These are phyloP conservation scores for Pristiophorus japonicus DNA, from an alignment of 2,113 vertebrate species.

Conservation along the genomic window DNA sequence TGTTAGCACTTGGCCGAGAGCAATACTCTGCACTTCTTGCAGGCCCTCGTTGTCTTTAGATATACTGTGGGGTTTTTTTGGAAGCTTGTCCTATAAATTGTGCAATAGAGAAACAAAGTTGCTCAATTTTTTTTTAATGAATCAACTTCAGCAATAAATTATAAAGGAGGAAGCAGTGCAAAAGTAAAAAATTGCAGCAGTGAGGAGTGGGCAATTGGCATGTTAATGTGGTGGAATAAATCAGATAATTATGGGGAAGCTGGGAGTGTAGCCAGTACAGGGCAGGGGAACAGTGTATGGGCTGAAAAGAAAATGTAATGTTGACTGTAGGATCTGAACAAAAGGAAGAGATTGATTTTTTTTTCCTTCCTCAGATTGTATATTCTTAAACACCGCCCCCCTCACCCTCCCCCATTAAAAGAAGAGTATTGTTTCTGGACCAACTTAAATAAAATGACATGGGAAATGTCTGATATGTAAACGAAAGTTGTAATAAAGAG, in stretches of 20 bases:
- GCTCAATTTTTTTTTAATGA: not conserved
- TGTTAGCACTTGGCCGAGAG: not conserved
- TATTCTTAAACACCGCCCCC: not conserved
- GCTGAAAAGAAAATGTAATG: constrained; percentile 23
- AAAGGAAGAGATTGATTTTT: constrained; percentile 4
- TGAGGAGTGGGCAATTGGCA: constrained; percentile 8
- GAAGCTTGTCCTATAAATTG: not conserved
- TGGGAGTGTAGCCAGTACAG: constrained; percentile 10
- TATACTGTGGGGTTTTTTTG: not conserved
- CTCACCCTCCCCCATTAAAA: not conserved
- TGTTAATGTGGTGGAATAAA: constrained; percentile 18
- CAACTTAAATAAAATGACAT: not conserved
- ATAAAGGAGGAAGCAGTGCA: not conserved
- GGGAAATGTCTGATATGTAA: constrained; percentile 15
- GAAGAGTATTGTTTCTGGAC: not conserved
- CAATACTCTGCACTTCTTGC: not conserved
- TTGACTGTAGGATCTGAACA: not conserved
- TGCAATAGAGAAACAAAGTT: constrained; percentile 13
- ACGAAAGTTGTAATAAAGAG: constrained; percentile 30
- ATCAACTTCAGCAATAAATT: constrained; percentile 27
- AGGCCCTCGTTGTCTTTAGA: not conserved
- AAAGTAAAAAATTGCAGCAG: constrained; percentile 12
- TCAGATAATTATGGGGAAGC: constrained; percentile 10
- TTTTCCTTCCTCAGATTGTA: not conserved
- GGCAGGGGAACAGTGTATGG: not conserved